phyloP scores from a whole-genome alignment of 64 coral and sea anemone genomes.

The Acropora tenuis region DNA sequence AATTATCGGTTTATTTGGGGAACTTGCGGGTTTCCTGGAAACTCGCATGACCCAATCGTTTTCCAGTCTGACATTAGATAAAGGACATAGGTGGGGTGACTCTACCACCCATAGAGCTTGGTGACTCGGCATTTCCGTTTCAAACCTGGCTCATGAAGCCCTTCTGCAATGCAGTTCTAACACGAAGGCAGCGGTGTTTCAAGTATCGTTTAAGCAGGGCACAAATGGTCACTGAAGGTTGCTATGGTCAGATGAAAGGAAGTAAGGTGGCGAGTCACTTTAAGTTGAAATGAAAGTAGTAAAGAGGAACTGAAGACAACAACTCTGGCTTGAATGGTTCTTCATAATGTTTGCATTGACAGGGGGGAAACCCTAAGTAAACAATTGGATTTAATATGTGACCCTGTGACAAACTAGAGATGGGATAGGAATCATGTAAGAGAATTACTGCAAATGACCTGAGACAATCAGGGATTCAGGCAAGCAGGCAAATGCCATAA shows the following conservation, averaged over 20 bases:
- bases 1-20: constrained; percentile 36
- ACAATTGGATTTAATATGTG: constrained; percentile 23
- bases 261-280: constrained; percentile 43
- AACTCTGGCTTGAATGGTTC: constrained; percentile 41
- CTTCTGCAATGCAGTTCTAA: constrained; percentile 10
- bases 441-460: constrained; percentile 49
- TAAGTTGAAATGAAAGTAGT: constrained; percentile 30
- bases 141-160: constrained; percentile 55
- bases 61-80: constrained; percentile 7
- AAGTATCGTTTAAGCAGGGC: constrained; percentile 34
- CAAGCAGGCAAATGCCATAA: constrained; percentile 21
- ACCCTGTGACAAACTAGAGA: constrained; percentile 1
- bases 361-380: constrained; percentile 2
- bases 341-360: constrained; percentile 52
- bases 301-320: not conserved
- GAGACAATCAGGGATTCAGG: not conserved
- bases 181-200: not conserved
- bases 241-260: constrained; percentile 48
- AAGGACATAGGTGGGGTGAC: not conserved
- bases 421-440: not conserved
- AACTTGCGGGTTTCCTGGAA: constrained; percentile 47
- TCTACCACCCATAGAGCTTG: constrained; percentile 30
- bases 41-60: constrained; percentile 56
- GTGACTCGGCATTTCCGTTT: constrained; percentile 49
- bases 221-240: constrained; percentile 14